Conservation (phyloP, 2,888 invertebrate species). For the Drosophila nigritarsus region DNA sequence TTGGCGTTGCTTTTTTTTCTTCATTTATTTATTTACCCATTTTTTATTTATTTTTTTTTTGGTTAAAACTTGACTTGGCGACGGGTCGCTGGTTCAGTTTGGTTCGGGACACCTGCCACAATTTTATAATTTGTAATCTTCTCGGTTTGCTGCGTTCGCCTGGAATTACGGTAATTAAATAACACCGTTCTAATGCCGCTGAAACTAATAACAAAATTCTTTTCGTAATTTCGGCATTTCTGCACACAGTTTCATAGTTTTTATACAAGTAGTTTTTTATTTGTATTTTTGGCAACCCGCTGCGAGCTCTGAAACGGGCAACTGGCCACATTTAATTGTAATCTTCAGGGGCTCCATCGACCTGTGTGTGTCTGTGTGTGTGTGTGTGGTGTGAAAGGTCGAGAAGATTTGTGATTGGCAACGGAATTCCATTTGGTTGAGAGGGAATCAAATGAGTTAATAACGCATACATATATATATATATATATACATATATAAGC, state of each 20-base stretch:
- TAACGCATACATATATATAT: not conserved
- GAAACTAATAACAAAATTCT: conserved; percentile 28
- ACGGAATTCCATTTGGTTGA: conserved; percentile 12
- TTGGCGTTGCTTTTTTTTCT: not conserved
- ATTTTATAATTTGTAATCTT: conserved; percentile 40
- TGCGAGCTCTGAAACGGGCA: conserved; percentile 52
- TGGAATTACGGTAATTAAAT: conserved; percentile 48
- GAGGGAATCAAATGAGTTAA: conserved; percentile 6
- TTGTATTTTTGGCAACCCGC: conserved; percentile 58
- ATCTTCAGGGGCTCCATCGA: conserved; percentile 70
- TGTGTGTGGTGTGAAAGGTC: conserved; percentile 52
- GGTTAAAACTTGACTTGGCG: conserved; percentile 2
- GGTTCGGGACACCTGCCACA: conserved; percentile 45
- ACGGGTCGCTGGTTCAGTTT: conserved; percentile 24
- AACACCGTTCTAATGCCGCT: conserved; percentile 30
- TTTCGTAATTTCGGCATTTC: conserved; percentile 28
- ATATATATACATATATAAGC: not conserved
- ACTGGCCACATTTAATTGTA: conserved; percentile 71
- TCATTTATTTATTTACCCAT: not conserved
- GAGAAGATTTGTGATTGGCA: conserved; percentile 28
- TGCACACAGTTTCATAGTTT: conserved; percentile 36
- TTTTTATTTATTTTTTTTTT: not conserved
- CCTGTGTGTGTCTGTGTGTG: conserved; percentile 8
- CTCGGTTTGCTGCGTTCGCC: conserved; percentile 22
- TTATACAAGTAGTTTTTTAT: conserved; percentile 8